Base-by-base conservation (phyloP, 2,888 invertebrate species). In the Mycalesis mineus region DNA sequence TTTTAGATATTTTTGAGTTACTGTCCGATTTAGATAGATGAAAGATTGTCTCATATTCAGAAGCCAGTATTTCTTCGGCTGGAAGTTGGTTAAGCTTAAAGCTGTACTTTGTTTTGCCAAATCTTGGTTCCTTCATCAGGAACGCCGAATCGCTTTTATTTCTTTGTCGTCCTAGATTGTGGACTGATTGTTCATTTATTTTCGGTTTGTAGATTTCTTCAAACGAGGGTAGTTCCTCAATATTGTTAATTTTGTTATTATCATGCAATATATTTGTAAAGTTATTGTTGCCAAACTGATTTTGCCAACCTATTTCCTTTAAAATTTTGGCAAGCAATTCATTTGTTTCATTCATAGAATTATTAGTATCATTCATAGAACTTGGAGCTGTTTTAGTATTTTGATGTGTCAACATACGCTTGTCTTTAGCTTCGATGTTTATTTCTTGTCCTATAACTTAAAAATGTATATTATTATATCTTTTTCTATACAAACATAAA, bases 261-360 rank as follows among this genome's bases (percentile, higher is more conserved):
- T 8, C 39, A 40, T 40, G 11, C n/a, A 15, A 14, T 28, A 40
- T 51, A 39, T 15, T 41, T 52, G 33, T 15, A 7, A 42, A 37
- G 8, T 36, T 45, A 15, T 55, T 42, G 11, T 5, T 55, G 22
- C 37, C 17, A 29, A 42, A 36, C 5, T 41, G 15, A 11, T 28
- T 44, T 44, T 60, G 50, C 15, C 41, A 55, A n/a, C 33, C 44
- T 28, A 49, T 37, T 62, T 66, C 66, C 7, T 41, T 62, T 7
- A 62, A 59, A 14, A 66, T 54, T 29, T 65, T 65, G 41, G 47
- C 22, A 14, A 64, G 47, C 17, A 66, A 57, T 49, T 44, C 55
- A 17, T 55, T 45, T 13, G 66, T 66, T 17, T 65, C 48, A 9
- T 31, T 39, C 7, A 36, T 31, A 40, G 11, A 11, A 36, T 37